Evolutionary conservation across 2,113 vertebrate species (phyloP).

Genomic region (Elaphurus davidianus): DNA sequence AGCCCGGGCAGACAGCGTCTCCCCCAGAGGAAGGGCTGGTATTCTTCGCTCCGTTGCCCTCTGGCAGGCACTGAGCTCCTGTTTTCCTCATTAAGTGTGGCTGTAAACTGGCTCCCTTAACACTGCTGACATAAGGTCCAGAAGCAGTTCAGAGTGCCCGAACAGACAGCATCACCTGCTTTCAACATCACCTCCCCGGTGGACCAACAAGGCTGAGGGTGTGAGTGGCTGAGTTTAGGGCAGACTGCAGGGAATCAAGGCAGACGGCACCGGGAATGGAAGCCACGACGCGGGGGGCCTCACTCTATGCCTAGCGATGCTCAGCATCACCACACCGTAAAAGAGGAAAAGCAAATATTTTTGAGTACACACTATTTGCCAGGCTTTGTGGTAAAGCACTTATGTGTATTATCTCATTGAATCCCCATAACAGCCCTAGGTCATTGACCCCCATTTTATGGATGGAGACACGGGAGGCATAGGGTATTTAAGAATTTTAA

Average conservation of each 20-base stretch:
- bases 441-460: not conserved
- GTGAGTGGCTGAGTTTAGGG: not conserved
- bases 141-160: not conserved
- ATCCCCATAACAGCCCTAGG: not conserved
- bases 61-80: constrained; percentile 38
- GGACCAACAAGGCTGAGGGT: not conserved
- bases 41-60: not conserved
- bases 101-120: not conserved
- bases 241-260: not conserved
- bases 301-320: not conserved
- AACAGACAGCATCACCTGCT: not conserved
- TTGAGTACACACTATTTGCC: not conserved
- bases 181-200: not conserved
- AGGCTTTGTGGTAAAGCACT: not conserved
- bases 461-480: not conserved
- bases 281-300: not conserved
- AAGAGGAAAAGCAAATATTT: not conserved
- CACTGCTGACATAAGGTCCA: not conserved
- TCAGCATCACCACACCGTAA: not conserved
- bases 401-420: not conserved
- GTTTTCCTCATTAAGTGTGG: constrained; percentile 45
- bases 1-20: constrained; percentile 26
- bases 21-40: not conserved
- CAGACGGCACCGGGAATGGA: not conserved
- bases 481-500: not conserved